Evolutionary conservation across 92 coral and sea anemone species (phyloP).

Genomic region (Palythoa heliodiscus): DNA sequence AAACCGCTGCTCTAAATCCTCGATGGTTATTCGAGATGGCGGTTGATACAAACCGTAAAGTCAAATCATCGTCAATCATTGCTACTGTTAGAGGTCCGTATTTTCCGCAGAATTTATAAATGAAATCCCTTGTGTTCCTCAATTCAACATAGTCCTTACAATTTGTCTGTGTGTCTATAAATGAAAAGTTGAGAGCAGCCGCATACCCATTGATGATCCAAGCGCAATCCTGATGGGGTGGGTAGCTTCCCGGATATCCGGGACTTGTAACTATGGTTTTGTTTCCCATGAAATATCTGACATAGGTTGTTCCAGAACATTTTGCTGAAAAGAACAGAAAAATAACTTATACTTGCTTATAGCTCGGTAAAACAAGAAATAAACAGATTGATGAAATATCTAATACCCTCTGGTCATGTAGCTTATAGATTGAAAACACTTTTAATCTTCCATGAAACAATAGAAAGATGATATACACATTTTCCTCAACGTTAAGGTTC

Average conservation of each 20-base stretch:
- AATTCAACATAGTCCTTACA: neutral
- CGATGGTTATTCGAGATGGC: neutral
- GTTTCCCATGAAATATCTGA: neutral
- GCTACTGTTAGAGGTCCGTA: neutral
- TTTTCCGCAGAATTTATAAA: neutral
- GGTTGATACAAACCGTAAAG: neutral
- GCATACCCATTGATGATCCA: neutral
- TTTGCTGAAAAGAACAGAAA: neutral
- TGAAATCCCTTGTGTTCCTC: neutral
- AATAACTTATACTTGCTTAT: too few relatives aligned
- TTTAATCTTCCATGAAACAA: too few relatives aligned
- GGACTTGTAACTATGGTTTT: neutral
- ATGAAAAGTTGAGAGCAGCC: neutral
- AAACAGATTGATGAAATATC: too few relatives aligned
- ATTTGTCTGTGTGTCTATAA: neutral
- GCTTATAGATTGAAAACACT: too few relatives aligned
- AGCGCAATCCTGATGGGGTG: neutral
- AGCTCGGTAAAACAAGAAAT: too few relatives aligned
- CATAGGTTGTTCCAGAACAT: neutral
- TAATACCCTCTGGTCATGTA: too few relatives aligned
- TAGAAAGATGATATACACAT: too few relatives aligned
- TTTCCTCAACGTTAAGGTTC: too few relatives aligned
- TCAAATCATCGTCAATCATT: too few relatives aligned
- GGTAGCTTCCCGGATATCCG: conserved; percentile 10
- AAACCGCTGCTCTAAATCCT: neutral